Evolutionary conservation across 2,113 vertebrate species (phyloP).

Genomic region (Cryptotis parvus): DNA sequence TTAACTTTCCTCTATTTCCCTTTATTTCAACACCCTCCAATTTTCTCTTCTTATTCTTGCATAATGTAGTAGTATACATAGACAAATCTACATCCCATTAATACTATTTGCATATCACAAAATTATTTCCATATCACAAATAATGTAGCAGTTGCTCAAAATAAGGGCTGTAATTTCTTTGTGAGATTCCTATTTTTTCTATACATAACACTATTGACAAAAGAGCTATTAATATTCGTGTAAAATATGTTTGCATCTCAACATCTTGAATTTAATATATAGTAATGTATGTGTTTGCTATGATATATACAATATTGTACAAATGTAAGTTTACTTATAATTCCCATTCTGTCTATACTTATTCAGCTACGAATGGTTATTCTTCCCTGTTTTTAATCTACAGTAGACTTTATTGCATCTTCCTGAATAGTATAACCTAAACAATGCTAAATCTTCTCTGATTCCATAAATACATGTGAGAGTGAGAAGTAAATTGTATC

Average conservation of each 20-base stretch:
- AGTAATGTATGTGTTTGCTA: neutral
- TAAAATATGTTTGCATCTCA: neutral
- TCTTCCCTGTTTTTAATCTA: neutral
- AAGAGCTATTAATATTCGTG: constrained; percentile 20
- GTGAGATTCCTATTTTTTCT: neutral
- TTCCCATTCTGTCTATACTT: neutral
- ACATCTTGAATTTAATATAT: neutral
- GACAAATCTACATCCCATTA: neutral
- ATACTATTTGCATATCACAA: neutral
- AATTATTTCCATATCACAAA: neutral
- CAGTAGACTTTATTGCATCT: neutral
- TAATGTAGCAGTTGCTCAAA: neutral
- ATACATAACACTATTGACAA: neutral
- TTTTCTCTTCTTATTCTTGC: neutral
- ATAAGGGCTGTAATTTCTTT: neutral
- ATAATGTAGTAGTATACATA: neutral
- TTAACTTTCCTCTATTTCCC: neutral
- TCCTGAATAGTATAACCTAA: neutral
- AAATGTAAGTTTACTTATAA: neutral
- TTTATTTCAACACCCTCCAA: neutral
- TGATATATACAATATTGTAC: too few species aligned
- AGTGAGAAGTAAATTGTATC: neutral
- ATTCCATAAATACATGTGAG: neutral
- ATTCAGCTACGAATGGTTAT: neutral
- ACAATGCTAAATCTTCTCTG: neutral